Evolutionary conservation across 23 tunicate genomes (phyloP), one percentile per base, ranked within the genome.

Genomic region (Clavelina lepadiformis): DNA sequence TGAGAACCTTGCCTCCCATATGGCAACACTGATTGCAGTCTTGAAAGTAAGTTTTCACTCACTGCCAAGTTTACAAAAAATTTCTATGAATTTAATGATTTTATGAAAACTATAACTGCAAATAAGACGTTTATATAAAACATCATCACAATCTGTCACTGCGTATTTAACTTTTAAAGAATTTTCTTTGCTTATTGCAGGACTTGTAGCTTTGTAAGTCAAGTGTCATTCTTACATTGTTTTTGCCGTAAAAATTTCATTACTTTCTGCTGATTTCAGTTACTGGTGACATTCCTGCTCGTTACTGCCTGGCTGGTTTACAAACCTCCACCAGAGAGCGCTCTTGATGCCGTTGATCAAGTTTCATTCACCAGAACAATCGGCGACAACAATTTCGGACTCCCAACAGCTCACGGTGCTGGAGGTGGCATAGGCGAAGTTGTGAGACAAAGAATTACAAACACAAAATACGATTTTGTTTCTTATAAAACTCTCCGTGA

Each of bases 1-100:
- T 62, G 61, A 26, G 5, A 29, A 67, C 2, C 73, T 78, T 20
- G 73, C 84, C 8, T 45, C 84, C 51, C 41, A 59, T 21, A 58
- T 78, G 75, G 76, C 84, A 3, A 51, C 27, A 2, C 52, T 68
- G 1, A 57, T 78, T 0, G 69, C 62, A 3, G 61, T 64, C 7
- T 18, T 68, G 3, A 78, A 78, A 55, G 84, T 78, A 47, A 37
- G 60, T 51, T 51, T 7, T 23, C 28, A 4, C 11, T 23, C 6
- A 7, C 30, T 25, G 22, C 22, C 20, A 18, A 53, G 59, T 6
- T 13, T 6, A 6, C 23, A 8, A 41, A 8, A 41, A 15, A 41
- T 15, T 41, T n/a, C n/a, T n/a, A n/a, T n/a, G n/a, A n/a, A 26
- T 58, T 58, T 20, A 58, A 58, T 58, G 7, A 25, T 58, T 58